Evolutionary conservation across 2,888 invertebrate genomes (phyloP), one percentile per base, ranked within the genome.

Genomic region (Drosophila prolongata): DNA sequence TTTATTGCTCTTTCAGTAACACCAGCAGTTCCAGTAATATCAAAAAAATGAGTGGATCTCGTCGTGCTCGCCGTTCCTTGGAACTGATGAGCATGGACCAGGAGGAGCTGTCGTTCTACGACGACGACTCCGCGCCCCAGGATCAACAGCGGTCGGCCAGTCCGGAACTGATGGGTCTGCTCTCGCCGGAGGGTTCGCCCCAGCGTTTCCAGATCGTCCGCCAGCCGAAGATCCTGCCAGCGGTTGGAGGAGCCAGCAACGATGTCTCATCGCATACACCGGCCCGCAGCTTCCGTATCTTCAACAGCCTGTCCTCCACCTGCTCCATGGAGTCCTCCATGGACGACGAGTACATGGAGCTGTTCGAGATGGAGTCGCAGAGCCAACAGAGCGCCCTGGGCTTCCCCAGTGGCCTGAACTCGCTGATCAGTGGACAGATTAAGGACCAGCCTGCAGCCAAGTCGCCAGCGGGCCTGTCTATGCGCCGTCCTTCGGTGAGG

Each of bases 341-440:
- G 89, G 95, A 95, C 78, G 95, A 94, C 52, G 95, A 94, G 83
- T 91, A 91, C 50, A 92, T 94, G 88, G 95, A 95, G 53, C 92
- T 95, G 62, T 93, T 94, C 56, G 94, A 95, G 80, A 92, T 94
- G 85, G 95, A 95, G 57, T 92, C 93, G 37, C 87, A 94, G 42
- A 87, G 14, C 64, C 68, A 68, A 24, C 68, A 64, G 30, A 66
- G 42, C 49, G 24, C 90, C 44, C 74, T 87, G 9, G 91, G 91
- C 42, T 89, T 95, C 27, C 95, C 95, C 10, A 93, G 93, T 58
- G 94, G 94, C 68, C 93, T 95, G 50, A 93, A 93, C 66, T 94
- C 93, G 65, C 91, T 95, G 30, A 93, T 95, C 38, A 93, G 93
- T 55, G 94, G 94, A 0, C 92, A 94, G 24, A 93, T 94, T 75